Conservation (phyloP, 2,797 vertebrate genomes). For the Cryptoprocta ferox region DNA sequence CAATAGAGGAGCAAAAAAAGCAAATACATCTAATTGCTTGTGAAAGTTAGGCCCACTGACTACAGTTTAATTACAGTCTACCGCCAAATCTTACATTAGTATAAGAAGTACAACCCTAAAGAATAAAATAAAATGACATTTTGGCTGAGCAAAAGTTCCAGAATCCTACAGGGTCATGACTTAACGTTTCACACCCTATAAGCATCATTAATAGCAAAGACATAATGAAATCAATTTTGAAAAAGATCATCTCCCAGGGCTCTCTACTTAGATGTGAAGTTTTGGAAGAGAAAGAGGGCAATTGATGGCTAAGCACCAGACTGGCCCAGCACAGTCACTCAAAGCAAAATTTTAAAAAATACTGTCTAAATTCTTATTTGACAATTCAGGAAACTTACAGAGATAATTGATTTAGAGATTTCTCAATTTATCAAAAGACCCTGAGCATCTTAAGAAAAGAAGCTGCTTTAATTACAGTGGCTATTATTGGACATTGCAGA, state of each 20-base stretch:
- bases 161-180: constrained; percentile 67
- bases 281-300: constrained; percentile 42
- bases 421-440: constrained; percentile 75
- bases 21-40: constrained; percentile 81
- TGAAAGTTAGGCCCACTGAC: constrained; percentile 67
- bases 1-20: constrained; percentile 75
- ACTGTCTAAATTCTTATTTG: neutral
- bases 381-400: constrained; percentile 60
- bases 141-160: constrained; percentile 63
- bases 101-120: constrained; percentile 69
- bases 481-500: constrained; percentile 58
- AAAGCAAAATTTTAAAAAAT: neutral
- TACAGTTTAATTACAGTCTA: constrained; percentile 82
- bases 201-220: constrained; percentile 67
- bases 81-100: constrained; percentile 75
- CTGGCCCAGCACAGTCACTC: neutral
- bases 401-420: constrained; percentile 65
- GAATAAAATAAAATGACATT: constrained; percentile 73
- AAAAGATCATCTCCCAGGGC: constrained; percentile 24
- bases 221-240: constrained; percentile 66
- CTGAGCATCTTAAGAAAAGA: constrained; percentile 71
- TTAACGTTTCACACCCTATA: constrained; percentile 65
- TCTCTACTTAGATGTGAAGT: constrained; percentile 39
- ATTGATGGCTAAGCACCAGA: neutral
- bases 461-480: constrained; percentile 72